Evolutionary conservation across 2,113 vertebrate genomes (phyloP).

Genomic region (Otus sunia): DNA sequence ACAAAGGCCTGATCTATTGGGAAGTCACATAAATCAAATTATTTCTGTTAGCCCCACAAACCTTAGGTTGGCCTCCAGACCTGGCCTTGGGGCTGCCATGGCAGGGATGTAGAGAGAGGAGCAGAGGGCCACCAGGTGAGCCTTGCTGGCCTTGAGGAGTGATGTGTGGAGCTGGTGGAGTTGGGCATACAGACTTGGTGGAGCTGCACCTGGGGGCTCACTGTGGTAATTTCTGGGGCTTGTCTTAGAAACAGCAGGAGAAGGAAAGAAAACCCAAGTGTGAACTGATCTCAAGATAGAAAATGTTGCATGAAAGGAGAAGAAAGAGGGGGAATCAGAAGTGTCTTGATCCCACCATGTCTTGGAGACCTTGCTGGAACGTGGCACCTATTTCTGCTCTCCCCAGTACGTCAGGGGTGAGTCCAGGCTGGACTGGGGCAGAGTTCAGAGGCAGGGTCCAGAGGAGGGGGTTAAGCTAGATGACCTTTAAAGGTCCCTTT

Average conservation of each 20-base stretch:
- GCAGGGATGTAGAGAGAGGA: background rate
- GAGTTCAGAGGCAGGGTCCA: background rate
- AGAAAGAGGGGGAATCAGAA: background rate
- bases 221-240: background rate
- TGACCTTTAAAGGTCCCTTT: background rate
- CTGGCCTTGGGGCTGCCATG: background rate
- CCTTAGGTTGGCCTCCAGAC: background rate
- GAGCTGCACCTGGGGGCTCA: fast-evolving
- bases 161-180: background rate
- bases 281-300: background rate
- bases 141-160: background rate
- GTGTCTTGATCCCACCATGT: background rate
- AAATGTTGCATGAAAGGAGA: background rate
- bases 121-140: background rate
- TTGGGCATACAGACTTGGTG: background rate
- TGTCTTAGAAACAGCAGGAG: background rate
- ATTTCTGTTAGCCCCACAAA: background rate
- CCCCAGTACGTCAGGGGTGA: background rate
- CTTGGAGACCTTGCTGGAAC: background rate
- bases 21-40: background rate
- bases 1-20: background rate
- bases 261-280: background rate
- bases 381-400: background rate
- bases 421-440: background rate
- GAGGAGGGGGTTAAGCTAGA: background rate